These are phyloP conservation scores for Cyclargus thomasi DNA, from an alignment of 1,140 invertebrate genomes.

Conservation along the genomic window DNA sequence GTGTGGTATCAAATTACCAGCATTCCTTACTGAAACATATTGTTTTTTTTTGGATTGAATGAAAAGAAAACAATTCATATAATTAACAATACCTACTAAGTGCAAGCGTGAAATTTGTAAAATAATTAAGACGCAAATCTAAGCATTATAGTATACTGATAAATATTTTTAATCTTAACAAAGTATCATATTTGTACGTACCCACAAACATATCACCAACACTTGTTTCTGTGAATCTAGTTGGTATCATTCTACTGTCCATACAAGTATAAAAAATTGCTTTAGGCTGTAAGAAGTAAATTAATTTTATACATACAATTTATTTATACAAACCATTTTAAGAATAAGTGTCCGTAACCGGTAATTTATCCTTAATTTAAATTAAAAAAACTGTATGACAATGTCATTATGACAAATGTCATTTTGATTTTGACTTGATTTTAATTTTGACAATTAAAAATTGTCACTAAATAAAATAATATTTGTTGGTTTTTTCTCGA, in stretches of 20 bases:
- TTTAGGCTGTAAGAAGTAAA: constrained; percentile 82
- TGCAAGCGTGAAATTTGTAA: too few relatives aligned
- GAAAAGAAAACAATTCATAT: too few relatives aligned
- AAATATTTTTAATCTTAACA: too few relatives aligned
- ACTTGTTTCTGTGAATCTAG: constrained; percentile 94
- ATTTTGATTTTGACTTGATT: not conserved
- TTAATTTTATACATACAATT: not conserved
- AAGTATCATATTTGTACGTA: too few relatives aligned
- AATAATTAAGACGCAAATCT: too few relatives aligned
- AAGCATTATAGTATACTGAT: too few relatives aligned
- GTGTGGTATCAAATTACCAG: constrained; percentile 93
- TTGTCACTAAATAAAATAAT: not conserved
- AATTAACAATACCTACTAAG: too few relatives aligned
- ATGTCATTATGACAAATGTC: not conserved
- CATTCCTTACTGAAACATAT: constrained; percentile 89
- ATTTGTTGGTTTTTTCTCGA: not conserved
- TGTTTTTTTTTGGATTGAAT: constrained; percentile 13
- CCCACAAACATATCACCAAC: constrained; percentile 98
- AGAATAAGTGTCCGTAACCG: not conserved
- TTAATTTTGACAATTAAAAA: not conserved
- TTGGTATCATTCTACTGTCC: constrained; percentile 97
- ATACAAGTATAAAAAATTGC: constrained; percentile 98
- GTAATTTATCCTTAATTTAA: not conserved
- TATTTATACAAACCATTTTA: not conserved
- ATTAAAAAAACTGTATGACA: not conserved